Evolutionary conservation across 2,888 invertebrate species (phyloP).

Genomic region (Rhodophaea formosa): DNA sequence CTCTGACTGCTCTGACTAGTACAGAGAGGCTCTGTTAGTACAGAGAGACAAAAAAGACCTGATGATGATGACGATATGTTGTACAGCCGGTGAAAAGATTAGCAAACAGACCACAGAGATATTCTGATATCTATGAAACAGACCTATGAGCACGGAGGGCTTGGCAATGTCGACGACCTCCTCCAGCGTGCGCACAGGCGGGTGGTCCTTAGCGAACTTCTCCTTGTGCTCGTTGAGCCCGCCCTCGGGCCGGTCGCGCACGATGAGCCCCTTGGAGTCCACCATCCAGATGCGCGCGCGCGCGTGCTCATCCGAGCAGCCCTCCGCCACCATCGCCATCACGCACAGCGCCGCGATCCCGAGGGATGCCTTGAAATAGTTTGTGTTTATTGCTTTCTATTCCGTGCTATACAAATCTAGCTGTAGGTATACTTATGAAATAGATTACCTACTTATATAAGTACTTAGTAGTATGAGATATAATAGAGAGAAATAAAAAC

Average conservation of each 20-base stretch:
- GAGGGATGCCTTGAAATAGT: conserved; percentile 87
- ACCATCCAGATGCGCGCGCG: conserved; percentile 94
- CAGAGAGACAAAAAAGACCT: too few relatives aligned
- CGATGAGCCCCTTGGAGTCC: conserved; percentile 97
- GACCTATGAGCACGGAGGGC: conserved; percentile 95
- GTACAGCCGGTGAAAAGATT: too few relatives aligned
- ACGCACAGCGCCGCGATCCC: conserved; percentile 96
- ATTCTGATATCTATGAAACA: conserved; percentile 26
- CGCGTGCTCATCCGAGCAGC: conserved; percentile 88
- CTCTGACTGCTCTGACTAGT: too few relatives aligned
- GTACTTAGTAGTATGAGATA: too few relatives aligned
- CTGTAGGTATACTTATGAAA: too few relatives aligned
- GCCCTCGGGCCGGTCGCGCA: conserved; percentile 91
- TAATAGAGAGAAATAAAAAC: too few relatives aligned
- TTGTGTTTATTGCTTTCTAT: neutral
- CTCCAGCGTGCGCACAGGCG: conserved; percentile 87
- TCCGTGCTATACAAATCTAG: too few relatives aligned
- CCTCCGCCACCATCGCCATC: conserved; percentile 95
- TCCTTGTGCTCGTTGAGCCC: conserved; percentile 90
- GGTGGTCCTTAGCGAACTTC: conserved; percentile 89
- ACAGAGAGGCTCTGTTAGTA: too few relatives aligned
- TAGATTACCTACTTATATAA: too few relatives aligned
- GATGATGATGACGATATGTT: too few relatives aligned
- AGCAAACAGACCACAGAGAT: too few relatives aligned
- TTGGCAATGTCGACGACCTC: conserved; percentile 91